phyloP scores from a whole-genome alignment of 2,113 vertebrate species.

The Channa maculata region DNA sequence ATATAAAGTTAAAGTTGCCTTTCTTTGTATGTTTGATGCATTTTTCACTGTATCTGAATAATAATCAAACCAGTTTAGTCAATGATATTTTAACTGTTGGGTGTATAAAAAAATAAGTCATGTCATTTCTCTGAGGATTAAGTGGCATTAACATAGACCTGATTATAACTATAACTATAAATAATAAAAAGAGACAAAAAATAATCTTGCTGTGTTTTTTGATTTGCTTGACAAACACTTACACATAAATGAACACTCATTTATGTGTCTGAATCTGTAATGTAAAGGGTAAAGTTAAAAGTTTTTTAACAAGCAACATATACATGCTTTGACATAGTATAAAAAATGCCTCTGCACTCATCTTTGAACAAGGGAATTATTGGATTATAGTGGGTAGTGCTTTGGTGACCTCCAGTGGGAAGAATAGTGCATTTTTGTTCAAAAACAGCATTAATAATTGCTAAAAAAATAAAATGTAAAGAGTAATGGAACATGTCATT shows the following conservation, averaged over 20 bases:
- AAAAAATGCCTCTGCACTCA: constrained; percentile 8
- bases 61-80: background rate
- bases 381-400: constrained; percentile 35
- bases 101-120: background rate
- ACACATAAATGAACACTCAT: too few species aligned
- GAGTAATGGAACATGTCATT: background rate
- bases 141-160: background rate
- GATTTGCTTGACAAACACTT: too few species aligned
- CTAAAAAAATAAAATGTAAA: background rate
- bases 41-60: background rate
- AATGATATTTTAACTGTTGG: background rate
- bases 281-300: constrained; percentile 13
- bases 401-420: constrained; percentile 82
- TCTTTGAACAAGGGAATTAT: constrained; percentile 12
- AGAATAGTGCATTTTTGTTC: constrained; percentile 17
- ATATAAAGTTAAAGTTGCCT: background rate
- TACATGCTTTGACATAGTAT: constrained; percentile 5
- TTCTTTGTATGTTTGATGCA: background rate
- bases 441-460: background rate
- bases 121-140: background rate
- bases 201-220: too few species aligned
- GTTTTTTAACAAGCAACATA: background rate
- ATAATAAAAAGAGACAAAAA: too few species aligned
- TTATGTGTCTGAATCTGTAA: too few species aligned
- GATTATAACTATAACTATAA: too few species aligned